Evolutionary conservation across 2,888 invertebrate species (phyloP).

Genomic region (Marasmarcha lunaedactyla): DNA sequence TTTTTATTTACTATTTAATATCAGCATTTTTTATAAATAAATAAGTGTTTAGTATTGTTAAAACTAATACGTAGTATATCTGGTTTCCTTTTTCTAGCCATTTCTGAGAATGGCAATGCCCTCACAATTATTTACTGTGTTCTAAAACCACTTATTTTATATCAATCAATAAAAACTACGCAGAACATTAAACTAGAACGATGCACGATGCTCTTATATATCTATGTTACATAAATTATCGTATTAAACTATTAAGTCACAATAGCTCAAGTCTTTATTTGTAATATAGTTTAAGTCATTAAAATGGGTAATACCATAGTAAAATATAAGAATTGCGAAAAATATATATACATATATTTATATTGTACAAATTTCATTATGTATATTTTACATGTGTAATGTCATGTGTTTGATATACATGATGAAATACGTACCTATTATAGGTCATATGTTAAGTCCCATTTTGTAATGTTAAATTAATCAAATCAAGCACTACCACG

Average conservation of each 20-base stretch:
- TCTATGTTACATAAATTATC: conserved; percentile 29
- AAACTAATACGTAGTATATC: too few species aligned
- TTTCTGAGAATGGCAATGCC: too few species aligned
- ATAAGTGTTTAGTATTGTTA: too few species aligned
- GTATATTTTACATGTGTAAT: too few species aligned
- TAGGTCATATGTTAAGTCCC: conserved; percentile 48
- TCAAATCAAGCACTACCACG: conserved; percentile 63
- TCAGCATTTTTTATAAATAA: too few species aligned
- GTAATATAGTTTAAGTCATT: not conserved
- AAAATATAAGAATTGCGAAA: conserved; percentile 1
- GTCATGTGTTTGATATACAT: too few species aligned
- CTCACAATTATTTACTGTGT: too few species aligned
- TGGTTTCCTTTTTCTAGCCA: too few species aligned
- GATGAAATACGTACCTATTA: conserved; percentile 13
- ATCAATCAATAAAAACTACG: too few species aligned
- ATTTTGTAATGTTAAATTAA: conserved; percentile 66
- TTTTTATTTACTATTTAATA: too few species aligned
- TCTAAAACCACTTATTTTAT: too few species aligned
- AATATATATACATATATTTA: conserved; percentile 28
- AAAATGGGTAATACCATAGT: not conserved
- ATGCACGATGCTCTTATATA: conserved; percentile 46
- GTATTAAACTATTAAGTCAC: conserved; percentile 31
- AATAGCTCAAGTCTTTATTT: conserved; percentile 58
- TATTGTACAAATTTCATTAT: conserved; percentile 3
- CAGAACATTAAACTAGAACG: conserved; percentile 30